Percentiles rank a stretch among this genome's conserved stretches.
phyloP scores from a whole-genome alignment of 2,113 vertebrate genomes.

The Numida meleagris region DNA sequence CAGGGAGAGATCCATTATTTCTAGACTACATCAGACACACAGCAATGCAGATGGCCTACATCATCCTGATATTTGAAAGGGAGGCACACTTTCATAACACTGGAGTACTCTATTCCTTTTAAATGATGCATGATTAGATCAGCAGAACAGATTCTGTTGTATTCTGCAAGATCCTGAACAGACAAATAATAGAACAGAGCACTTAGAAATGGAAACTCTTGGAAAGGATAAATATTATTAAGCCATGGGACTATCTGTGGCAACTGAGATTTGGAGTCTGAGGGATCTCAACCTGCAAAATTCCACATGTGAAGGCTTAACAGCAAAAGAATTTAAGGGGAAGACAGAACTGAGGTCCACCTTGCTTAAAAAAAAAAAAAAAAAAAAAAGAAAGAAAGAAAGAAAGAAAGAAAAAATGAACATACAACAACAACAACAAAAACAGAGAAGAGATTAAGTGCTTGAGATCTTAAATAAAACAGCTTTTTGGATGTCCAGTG shows the following conservation, averaged over 20 bases:
- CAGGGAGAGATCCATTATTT: background rate
- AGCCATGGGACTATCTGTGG: background rate
- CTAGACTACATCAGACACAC: background rate
- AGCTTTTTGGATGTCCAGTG: background rate
- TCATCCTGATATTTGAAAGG: background rate
- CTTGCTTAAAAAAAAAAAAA: background rate
- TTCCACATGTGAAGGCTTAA: background rate
- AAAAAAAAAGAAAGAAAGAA: background rate
- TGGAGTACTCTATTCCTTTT: background rate
- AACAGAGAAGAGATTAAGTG: background rate
- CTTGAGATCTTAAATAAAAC: background rate
- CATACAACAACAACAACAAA: background rate
- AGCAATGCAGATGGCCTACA: fast-evolving
- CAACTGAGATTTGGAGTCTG: background rate
- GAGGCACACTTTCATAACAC: background rate
- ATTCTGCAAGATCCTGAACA: background rate
- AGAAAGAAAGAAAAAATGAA: too few relatives aligned
- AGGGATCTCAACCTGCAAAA: background rate
- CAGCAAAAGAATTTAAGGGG: background rate
- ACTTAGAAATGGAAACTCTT: background rate
- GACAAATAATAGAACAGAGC: background rate
- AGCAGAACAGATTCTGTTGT: background rate
- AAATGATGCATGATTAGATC: background rate
- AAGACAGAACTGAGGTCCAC: background rate
- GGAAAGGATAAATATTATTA: background rate